Conservation (phyloP, 1,140 invertebrate species). For the Drosophila kanapiae region DNA sequence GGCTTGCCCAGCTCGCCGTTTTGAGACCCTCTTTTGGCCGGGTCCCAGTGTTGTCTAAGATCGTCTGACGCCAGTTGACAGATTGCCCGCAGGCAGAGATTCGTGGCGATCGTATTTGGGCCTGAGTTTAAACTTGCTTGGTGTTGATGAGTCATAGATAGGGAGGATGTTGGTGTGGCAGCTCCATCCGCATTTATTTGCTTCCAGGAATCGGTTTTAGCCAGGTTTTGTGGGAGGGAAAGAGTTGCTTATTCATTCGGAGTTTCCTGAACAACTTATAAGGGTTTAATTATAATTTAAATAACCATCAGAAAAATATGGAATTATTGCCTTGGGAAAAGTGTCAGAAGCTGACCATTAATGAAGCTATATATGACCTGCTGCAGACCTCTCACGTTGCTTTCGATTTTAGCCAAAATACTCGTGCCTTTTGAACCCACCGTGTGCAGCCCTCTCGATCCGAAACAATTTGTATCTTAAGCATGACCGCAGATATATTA, state of each 20-base stretch:
- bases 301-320: background rate
- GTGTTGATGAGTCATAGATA: conserved; percentile 74
- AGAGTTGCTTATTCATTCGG: conserved; percentile 2
- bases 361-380: conserved; percentile 37
- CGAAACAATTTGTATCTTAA: conserved; percentile 64
- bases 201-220: conserved; percentile 30
- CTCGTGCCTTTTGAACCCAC: conserved; percentile 17
- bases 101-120: conserved; percentile 66
- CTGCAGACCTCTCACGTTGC: conserved; percentile 27
- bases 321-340: no score
- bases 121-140: conserved; percentile 52
- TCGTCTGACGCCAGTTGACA: conserved; percentile 82
- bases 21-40: conserved; percentile 33
- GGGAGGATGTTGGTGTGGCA: conserved; percentile 20
- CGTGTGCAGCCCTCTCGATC: conserved; percentile 20
- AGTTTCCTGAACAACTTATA: background rate
- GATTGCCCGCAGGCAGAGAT: conserved; percentile 74
- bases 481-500: conserved; percentile 50
- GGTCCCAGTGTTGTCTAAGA: conserved; percentile 68
- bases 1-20: conserved; percentile 25
- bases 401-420: conserved; percentile 30
- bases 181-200: conserved; percentile 15
- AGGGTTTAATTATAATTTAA: conserved; percentile 7
- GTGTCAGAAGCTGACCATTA: conserved; percentile 4
- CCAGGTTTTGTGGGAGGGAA: conserved; percentile 19